Conservation (phyloP, 2,888 invertebrate genomes). For the Hirtodrosophila confusa region DNA sequence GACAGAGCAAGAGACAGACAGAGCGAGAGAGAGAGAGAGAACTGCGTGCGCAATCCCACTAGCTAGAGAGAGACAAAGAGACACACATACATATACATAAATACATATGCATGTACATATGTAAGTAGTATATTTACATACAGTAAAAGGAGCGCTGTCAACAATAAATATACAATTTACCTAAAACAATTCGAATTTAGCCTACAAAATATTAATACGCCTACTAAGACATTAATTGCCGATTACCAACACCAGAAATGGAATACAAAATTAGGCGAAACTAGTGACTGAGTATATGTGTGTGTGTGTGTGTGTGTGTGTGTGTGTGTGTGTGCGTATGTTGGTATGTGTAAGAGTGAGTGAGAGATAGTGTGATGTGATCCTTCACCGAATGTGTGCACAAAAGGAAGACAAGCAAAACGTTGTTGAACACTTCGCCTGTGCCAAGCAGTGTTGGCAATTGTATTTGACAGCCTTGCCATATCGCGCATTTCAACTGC, state of each 20-base stretch:
- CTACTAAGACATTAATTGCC: slow-evolving; percentile 31
- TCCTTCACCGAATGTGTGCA: slow-evolving; percentile 39
- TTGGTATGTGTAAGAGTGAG: slow-evolving; percentile 15
- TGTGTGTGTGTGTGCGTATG: slow-evolving; percentile 6
- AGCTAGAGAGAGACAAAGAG: slow-evolving; percentile 13
- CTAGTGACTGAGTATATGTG: slow-evolving; percentile 25
- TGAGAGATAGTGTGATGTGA: slow-evolving; percentile 11
- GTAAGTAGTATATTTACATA: not conserved
- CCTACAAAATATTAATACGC: slow-evolving; percentile 17
- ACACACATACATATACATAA: slow-evolving; percentile 8
- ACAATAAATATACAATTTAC: slow-evolving; percentile 23
- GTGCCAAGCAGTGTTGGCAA: not conserved
- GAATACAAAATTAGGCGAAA: slow-evolving; percentile 34
- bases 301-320: slow-evolving; percentile 15
- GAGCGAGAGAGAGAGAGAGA: not conserved
- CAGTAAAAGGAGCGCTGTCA: not conserved
- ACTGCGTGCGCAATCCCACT: slow-evolving; percentile 16
- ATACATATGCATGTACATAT: slow-evolving; percentile 6
- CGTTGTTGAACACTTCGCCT: not conserved
- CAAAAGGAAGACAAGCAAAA: slow-evolving; percentile 34
- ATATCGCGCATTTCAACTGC: not conserved
- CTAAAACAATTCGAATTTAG: slow-evolving; percentile 19
- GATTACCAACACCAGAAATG: slow-evolving; percentile 51
- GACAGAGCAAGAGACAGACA: slow-evolving; percentile 13
- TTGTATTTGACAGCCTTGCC: slow-evolving; percentile 5